Conservation (phyloP, 2,888 invertebrate species). For the Osmoderma eremita region DNA sequence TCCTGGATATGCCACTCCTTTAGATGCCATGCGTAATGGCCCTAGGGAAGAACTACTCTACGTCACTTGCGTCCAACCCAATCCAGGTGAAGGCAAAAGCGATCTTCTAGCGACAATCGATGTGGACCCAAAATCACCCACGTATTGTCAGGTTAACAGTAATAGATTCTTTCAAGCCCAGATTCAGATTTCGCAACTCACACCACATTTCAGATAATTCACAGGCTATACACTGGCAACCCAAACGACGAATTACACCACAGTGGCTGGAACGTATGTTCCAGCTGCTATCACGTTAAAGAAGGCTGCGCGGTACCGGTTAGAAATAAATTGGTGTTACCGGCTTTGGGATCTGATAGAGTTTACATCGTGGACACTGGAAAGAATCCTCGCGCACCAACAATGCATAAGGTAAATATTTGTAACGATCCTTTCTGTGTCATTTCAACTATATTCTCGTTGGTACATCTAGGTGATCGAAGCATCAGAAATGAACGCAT, state of each 20-base stretch:
- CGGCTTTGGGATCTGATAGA: constrained; percentile 82
- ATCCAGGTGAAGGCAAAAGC: constrained; percentile 71
- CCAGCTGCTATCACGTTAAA: constrained; percentile 78
- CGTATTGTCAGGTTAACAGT: constrained; percentile 78
- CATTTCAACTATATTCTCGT: no score
- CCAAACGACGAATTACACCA: constrained; percentile 93
- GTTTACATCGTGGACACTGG: constrained; percentile 87
- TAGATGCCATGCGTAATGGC: constrained; percentile 84
- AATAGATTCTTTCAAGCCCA: background rate
- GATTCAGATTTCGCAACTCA: constrained; percentile 2
- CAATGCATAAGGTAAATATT: constrained; percentile 73
- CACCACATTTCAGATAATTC: constrained; percentile 76
- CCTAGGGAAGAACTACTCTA: constrained; percentile 88
- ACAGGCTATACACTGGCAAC: constrained; percentile 81
- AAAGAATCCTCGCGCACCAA: constrained; percentile 77
- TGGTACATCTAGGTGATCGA: constrained; percentile 74
- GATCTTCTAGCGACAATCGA: constrained; percentile 94
- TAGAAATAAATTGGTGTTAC: constrained; percentile 84
- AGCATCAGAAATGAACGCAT: constrained; percentile 78
- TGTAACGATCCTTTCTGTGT: background rate
- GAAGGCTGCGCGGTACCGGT: constrained; percentile 64
- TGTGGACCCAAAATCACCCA: constrained; percentile 86
- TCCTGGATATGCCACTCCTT: constrained; percentile 82
- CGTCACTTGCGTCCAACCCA: constrained; percentile 87
- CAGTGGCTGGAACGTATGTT: constrained; percentile 97